phyloP scores from a whole-genome alignment of 2,888 invertebrate species.

The Podabrus alpinus region DNA sequence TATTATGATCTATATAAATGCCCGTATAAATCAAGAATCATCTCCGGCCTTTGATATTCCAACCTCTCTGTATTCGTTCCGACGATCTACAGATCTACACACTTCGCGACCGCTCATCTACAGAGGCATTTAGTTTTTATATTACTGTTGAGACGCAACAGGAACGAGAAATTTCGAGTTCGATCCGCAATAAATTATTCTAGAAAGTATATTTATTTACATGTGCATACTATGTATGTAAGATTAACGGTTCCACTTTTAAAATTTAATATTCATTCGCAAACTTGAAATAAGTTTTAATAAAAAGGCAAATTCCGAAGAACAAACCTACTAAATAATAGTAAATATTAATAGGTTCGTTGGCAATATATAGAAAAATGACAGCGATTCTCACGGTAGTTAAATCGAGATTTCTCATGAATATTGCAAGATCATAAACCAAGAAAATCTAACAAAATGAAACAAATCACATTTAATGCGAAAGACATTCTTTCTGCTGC shows the following conservation, averaged over 20 bases:
- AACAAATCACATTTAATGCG: background rate
- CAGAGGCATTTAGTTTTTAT: background rate
- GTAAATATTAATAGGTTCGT: background rate
- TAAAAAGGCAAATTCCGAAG: background rate
- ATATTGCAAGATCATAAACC: background rate
- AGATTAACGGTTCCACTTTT: background rate
- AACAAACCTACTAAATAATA: conserved; percentile 1
- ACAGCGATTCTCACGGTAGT: background rate
- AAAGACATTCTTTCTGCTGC: background rate
- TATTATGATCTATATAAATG: background rate
- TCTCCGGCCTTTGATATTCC: background rate
- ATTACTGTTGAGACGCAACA: background rate
- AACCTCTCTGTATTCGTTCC: background rate
- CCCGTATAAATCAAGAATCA: no score
- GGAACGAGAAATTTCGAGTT: background rate
- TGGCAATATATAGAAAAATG: conserved; percentile 1
- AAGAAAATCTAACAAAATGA: background rate
- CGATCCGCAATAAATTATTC: background rate
- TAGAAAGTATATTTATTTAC: background rate
- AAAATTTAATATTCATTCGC: background rate
- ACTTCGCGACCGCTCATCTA: background rate
- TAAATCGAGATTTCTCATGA: background rate
- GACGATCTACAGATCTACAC: background rate
- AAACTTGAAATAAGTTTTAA: background rate
- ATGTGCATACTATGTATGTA: no score